Base-by-base conservation (phyloP, 2,797 vertebrate species). In the Leptodactylus fallax region DNA sequence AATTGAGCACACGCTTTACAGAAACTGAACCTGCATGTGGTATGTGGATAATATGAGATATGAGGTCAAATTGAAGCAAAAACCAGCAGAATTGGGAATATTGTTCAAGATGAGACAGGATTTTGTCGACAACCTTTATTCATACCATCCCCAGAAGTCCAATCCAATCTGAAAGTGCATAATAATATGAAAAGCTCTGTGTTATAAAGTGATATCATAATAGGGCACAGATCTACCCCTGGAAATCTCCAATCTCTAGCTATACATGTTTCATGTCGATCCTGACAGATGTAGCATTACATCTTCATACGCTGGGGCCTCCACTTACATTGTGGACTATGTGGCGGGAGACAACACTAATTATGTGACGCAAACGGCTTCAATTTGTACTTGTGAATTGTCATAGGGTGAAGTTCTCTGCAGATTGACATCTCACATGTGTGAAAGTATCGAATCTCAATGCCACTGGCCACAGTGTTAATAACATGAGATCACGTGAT, bases 331-430 rank as follows among this genome's bases (percentile, higher is more conserved):
- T 47, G 10, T 27, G 49, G 81, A 63, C 79, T 36, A 13, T 36
- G 13, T 17, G n/a, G 74, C 49, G 58, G 72, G 14, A 65, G 56
- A 58, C 47, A 25, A 79, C 63, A 71, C 47, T 88, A 79, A 85
- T 88, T 80, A 85, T 14, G 56, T 11, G 13, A 17, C 61, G 65
- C 60, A 11, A 65, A 56, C 77, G 49, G 61, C 71, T 88, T 72
- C 63, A 53, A 84, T 85, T 85, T 87, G 78, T 71, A 60, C 63
- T 77, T 88, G 87, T 71, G 65, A 88, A 72, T 23, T 84, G 61
- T 78, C 74, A 25, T 25, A 49, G 71, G 55, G 80, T 67, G 61
- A 67, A 13, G 78, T 51, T 83, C 27, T 53, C 76, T 17, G 17
- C 53, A 27, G 65, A 51, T 45, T 36, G 45, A 85, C 36, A 61